Percentiles rank a stretch among this genome's conserved stretches.
Evolutionary conservation across 2,797 vertebrate genomes (phyloP).

Genomic region (Neosalanx taihuensis): DNA sequence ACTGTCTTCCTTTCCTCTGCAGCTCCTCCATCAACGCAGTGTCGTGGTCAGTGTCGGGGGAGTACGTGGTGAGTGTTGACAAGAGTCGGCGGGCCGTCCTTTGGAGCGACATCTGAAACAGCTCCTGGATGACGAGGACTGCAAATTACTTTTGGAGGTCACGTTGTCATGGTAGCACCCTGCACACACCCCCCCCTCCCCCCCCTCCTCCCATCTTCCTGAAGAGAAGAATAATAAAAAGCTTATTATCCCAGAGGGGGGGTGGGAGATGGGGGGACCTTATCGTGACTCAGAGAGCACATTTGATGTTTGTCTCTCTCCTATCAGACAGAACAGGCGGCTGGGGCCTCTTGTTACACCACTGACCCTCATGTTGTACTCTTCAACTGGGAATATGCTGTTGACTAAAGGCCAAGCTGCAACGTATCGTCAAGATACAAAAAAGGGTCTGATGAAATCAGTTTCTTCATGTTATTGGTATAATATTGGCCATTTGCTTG

Average conservation of each 20-base stretch:
- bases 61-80: slow-evolving; percentile 82
- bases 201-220: background rate
- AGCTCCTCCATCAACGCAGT: slow-evolving; percentile 81
- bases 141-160: slow-evolving; percentile 9
- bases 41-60: slow-evolving; percentile 80
- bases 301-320: background rate
- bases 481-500: background rate
- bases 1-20: background rate
- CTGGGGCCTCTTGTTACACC: background rate
- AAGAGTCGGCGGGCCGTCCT: slow-evolving; percentile 77
- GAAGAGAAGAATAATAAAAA: background rate
- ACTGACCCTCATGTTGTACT: background rate
- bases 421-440: background rate
- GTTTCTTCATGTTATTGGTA: background rate
- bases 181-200: background rate
- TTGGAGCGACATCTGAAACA: slow-evolving; percentile 78
- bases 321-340: background rate
- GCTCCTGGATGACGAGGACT: background rate
- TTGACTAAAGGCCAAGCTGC: too few species aligned
- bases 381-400: too few species aligned
- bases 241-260: background rate
- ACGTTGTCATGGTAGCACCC: slow-evolving; percentile 17
- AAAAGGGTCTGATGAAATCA: background rate
- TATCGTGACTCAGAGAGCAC: background rate
- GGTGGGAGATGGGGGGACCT: background rate